Percentiles rank a stretch among this genome's conserved stretches.
phyloP scores from a whole-genome alignment of 2,113 vertebrate genomes.

The Dromiciops gliroides region DNA sequence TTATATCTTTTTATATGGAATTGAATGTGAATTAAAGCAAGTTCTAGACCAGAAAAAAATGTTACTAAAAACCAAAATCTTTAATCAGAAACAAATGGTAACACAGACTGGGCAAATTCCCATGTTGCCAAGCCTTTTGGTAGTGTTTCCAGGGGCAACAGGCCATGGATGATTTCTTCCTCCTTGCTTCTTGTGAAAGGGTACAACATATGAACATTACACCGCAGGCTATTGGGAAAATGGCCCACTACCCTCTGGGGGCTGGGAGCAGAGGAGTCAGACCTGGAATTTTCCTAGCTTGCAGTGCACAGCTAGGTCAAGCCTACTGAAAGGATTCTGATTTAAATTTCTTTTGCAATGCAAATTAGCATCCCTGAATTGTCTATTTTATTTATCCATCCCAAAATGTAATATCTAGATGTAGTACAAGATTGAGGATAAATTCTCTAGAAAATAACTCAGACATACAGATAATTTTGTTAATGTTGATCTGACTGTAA shows the following conservation, averaged over 20 bases:
- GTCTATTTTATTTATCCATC: constrained; percentile 56
- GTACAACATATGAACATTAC: neutral
- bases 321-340: constrained; percentile 13
- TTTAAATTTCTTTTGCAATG: constrained; percentile 58
- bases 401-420: constrained; percentile 51
- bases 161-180: neutral
- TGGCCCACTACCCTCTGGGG: neutral
- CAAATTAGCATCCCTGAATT: constrained; percentile 64
- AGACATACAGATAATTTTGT: constrained; percentile 53
- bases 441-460: constrained; percentile 54
- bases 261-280: neutral
- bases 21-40: neutral
- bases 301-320: constrained; percentile 16
- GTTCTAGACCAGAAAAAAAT: neutral
- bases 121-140: neutral
- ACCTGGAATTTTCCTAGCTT: constrained; percentile 6
- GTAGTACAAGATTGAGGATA: constrained; percentile 53
- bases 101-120: constrained; percentile 28
- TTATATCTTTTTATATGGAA: neutral
- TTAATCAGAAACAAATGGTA: constrained; percentile 48
- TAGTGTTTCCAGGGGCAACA: neutral
- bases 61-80: neutral
- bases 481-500: constrained; percentile 47
- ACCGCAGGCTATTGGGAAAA: neutral
- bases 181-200: neutral